These are phyloP conservation scores for Diplodus sargus DNA, from an alignment of 2,797 vertebrate species.

Conservation along the genomic window DNA sequence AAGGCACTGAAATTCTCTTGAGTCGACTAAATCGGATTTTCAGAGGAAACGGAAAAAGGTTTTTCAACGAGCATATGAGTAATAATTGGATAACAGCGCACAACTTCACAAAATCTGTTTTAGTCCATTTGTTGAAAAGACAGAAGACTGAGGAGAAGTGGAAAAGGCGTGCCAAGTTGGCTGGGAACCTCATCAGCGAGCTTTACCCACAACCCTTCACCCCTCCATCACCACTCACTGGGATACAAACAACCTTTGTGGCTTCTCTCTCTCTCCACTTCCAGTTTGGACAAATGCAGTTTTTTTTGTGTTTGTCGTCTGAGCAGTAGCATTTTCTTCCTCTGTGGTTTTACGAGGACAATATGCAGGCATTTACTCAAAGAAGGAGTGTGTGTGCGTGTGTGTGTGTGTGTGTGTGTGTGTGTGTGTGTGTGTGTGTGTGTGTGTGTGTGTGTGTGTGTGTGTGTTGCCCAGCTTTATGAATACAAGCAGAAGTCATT, in stretches of 20 bases:
- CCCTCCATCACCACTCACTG: slow-evolving; percentile 49
- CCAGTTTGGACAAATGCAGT: slow-evolving; percentile 45
- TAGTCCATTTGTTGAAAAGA: slow-evolving; percentile 43
- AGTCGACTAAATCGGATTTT: not conserved
- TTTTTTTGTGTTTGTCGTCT: slow-evolving; percentile 37
- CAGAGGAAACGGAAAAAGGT: not conserved
- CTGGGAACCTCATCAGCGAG: slow-evolving; percentile 74
- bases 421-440: not conserved
- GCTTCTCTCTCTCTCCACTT: slow-evolving; percentile 28
- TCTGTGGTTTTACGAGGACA: slow-evolving; percentile 13
- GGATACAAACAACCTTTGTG: slow-evolving; percentile 76
- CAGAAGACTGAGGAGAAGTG: slow-evolving; percentile 46
- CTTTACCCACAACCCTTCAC: slow-evolving; percentile 77
- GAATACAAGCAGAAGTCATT: not conserved
- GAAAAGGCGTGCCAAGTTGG: slow-evolving; percentile 65
- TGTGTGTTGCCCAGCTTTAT: no score
- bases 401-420: not conserved
- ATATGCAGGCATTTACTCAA: slow-evolving; percentile 19
- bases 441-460: not conserved
- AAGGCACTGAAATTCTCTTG: not conserved
- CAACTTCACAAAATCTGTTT: slow-evolving; percentile 22
- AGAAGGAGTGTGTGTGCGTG: not conserved
- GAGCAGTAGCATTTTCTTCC: slow-evolving; percentile 1
- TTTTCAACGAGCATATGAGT: slow-evolving; percentile 15
- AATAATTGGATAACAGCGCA: slow-evolving; percentile 26